phyloP scores from a whole-genome alignment of 2,113 vertebrate genomes.

The Ptyas mucosa region DNA sequence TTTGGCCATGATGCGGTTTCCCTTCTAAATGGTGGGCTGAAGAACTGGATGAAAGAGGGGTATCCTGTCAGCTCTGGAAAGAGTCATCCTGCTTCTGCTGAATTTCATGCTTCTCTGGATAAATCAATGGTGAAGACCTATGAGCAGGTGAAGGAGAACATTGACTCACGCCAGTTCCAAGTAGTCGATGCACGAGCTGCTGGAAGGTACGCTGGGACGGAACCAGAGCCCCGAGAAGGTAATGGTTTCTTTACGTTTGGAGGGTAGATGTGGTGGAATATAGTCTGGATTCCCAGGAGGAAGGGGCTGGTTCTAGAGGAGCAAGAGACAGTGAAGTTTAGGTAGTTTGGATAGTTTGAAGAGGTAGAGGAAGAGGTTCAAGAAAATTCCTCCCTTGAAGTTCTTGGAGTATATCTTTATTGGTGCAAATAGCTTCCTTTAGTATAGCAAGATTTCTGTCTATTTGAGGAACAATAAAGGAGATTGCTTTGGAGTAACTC shows the following conservation, averaged over 20 bases:
- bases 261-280: not conserved
- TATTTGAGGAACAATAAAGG: not conserved
- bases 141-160: conserved; percentile 82
- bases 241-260: conserved; percentile 37
- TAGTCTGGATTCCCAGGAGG: not conserved
- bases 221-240: conserved; percentile 91
- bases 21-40: conserved; percentile 86
- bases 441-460: not conserved
- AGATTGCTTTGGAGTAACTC: not conserved
- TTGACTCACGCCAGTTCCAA: conserved; percentile 73
- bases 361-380: not conserved
- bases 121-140: conserved; percentile 78
- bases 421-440: not conserved
- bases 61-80: conserved; percentile 68
- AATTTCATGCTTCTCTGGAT: conserved; percentile 75
- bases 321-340: not conserved
- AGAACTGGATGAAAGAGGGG: conserved; percentile 79
- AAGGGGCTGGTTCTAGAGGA: too few species aligned
- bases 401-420: not conserved
- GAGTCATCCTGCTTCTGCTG: conserved; percentile 45
- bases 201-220: conserved; percentile 82
- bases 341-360: not conserved
- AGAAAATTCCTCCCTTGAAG: not conserved
- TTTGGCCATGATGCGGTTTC: conserved; percentile 87
- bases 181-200: conserved; percentile 81